Percentiles rank a stretch among this genome's conserved stretches.
Evolutionary conservation across 1,140 invertebrate genomes (phyloP).

Genomic region (Macrobrachium rosenbergii): DNA sequence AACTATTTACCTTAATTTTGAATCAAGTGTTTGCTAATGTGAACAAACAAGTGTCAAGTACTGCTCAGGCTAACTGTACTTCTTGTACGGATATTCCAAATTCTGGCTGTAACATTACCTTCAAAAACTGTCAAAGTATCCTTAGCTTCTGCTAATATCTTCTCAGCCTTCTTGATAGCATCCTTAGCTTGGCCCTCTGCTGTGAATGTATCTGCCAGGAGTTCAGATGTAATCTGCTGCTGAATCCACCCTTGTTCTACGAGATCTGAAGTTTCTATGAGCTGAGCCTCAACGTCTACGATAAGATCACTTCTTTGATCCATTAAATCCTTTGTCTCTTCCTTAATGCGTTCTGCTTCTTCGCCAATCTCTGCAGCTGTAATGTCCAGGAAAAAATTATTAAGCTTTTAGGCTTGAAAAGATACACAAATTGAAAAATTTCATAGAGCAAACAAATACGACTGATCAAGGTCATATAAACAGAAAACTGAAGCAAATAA

Average conservation of each 20-base stretch:
- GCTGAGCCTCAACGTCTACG: slow-evolving; percentile 69
- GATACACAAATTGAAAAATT: no score
- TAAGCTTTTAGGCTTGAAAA: no score
- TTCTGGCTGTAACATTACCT: slow-evolving; percentile 74
- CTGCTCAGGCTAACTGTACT: no score
- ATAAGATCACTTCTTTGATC: slow-evolving; percentile 73
- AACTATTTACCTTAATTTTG: not conserved
- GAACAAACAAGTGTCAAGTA: not conserved
- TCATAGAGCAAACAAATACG: no score
- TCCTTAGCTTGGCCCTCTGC: slow-evolving; percentile 81
- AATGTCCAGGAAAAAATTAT: not conserved
- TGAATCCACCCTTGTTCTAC: slow-evolving; percentile 67
- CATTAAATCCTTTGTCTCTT: slow-evolving; percentile 77
- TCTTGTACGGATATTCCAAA: not conserved
- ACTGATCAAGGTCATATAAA: no score
- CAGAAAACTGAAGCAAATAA: no score
- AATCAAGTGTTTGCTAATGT: slow-evolving; percentile 3
- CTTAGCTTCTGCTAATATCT: slow-evolving; percentile 88
- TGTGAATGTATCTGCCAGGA: slow-evolving; percentile 77
- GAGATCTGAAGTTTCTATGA: slow-evolving; percentile 68
- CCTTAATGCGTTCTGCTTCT: slow-evolving; percentile 76
- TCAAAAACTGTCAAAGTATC: slow-evolving; percentile 86
- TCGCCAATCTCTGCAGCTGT: slow-evolving; percentile 37
- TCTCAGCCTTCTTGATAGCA: slow-evolving; percentile 86
- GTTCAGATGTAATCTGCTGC: slow-evolving; percentile 70